Conservation (phyloP, 2,797 vertebrate genomes). For the Fistularia tabacaria region DNA sequence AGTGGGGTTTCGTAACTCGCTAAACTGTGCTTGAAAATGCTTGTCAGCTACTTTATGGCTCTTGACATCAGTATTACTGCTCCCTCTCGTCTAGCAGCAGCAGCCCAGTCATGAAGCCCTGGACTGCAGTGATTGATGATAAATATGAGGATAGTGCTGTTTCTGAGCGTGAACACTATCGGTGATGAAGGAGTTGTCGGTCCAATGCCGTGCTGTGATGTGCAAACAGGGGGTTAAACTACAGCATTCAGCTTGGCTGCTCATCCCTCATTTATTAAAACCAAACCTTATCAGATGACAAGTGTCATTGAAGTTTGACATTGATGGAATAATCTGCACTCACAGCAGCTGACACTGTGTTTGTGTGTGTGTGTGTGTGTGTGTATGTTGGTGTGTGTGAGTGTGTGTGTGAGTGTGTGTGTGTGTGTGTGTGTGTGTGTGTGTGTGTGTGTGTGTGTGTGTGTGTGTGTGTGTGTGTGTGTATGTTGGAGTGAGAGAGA, state of each 20-base stretch:
- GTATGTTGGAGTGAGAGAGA: no score
- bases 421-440: no score
- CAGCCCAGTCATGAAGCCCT: no score
- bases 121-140: conserved; percentile 10
- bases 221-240: conserved; percentile 50
- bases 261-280: conserved; percentile 60
- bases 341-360: conserved; percentile 30
- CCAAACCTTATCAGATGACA: conserved; percentile 58
- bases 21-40: no score
- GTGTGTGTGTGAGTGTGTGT: conserved; percentile 9
- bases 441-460: no score
- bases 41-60: no score
- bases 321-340: conserved; percentile 55
- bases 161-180: conserved; percentile 12
- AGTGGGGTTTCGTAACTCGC: no score
- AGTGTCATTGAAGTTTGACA: conserved; percentile 60
- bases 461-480: conserved; percentile 10
- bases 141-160: conserved; percentile 4
- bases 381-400: no score
- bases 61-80: no score
- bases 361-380: no score
- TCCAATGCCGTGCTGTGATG: background rate
- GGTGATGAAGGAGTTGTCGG: conserved; percentile 23
- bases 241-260: conserved; percentile 41
- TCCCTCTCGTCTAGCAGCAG: no score